These are phyloP conservation scores for Ptychobarbus kaznakovi DNA, from an alignment of 2,797 vertebrate genomes.

Conservation along the genomic window DNA sequence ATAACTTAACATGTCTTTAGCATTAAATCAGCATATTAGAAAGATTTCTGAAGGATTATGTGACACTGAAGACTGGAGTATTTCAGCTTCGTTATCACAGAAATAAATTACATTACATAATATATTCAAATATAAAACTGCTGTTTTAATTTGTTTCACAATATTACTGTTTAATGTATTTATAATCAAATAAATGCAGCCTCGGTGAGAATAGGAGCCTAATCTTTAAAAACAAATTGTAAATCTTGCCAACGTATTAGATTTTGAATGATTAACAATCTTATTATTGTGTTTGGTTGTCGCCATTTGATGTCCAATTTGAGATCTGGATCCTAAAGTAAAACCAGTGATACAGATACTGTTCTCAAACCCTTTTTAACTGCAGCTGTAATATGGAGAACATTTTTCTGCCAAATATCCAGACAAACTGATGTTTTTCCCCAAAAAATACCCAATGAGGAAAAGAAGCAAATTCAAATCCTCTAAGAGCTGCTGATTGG, in stretches of 20 bases:
- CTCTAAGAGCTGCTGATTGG: slow-evolving; percentile 46
- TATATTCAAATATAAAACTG: neutral
- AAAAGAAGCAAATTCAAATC: slow-evolving; percentile 44
- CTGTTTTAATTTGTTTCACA: neutral
- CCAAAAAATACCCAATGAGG: slow-evolving; percentile 51
- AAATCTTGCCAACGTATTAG: neutral
- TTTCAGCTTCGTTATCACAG: neutral
- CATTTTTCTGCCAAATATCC: slow-evolving; percentile 28
- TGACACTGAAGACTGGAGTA: neutral
- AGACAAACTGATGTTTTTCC: slow-evolving; percentile 42
- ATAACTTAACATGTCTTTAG: neutral
- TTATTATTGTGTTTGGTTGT: neutral
- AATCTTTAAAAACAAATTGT: neutral
- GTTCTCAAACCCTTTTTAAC: neutral
- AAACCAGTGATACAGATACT: neutral
- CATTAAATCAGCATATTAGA: neutral
- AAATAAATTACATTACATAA: neutral
- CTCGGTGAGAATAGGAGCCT: neutral
- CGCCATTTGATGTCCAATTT: neutral
- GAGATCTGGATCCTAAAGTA: neutral
- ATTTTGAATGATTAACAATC: neutral
- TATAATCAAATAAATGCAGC: neutral
- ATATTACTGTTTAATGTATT: neutral
- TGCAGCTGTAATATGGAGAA: slow-evolving; percentile 24
- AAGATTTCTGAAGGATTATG: neutral